Conservation (phyloP, 2,113 vertebrate species). For the Bubo blakistoni region DNA sequence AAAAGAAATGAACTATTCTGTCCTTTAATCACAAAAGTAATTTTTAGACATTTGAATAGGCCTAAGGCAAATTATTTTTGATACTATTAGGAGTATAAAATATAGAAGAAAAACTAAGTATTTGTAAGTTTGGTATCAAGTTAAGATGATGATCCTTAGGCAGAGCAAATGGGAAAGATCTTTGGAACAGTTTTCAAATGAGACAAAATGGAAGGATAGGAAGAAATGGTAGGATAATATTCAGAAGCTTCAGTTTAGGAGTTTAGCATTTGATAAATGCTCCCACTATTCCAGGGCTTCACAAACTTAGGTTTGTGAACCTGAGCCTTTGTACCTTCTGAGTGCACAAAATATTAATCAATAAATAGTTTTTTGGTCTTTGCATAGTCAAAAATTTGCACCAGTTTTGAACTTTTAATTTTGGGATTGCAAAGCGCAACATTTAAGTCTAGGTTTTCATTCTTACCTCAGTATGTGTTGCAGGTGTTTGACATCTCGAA, state of each 20-base stretch:
- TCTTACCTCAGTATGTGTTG: background rate
- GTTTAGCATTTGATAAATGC: background rate
- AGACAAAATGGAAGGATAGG: background rate
- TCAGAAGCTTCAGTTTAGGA: background rate
- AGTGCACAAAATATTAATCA: background rate
- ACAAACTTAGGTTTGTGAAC: background rate
- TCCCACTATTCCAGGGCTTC: background rate
- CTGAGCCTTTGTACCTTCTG: background rate
- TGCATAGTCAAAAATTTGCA: background rate
- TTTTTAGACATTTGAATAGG: background rate
- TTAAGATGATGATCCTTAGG: background rate
- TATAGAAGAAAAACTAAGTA: background rate
- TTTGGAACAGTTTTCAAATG: background rate
- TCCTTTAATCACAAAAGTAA: background rate
- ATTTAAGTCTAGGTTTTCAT: background rate
- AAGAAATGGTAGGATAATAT: background rate
- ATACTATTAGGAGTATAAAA: background rate
- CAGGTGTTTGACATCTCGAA: constrained; percentile 44
- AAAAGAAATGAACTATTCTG: background rate
- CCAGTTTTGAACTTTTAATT: background rate
- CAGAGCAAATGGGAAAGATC: background rate
- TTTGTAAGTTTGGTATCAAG: background rate
- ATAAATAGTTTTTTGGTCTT: background rate
- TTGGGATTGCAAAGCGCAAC: background rate
- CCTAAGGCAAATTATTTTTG: background rate